phyloP scores from a whole-genome alignment of 2,888 invertebrate genomes.

The Nebria brevicollis region DNA sequence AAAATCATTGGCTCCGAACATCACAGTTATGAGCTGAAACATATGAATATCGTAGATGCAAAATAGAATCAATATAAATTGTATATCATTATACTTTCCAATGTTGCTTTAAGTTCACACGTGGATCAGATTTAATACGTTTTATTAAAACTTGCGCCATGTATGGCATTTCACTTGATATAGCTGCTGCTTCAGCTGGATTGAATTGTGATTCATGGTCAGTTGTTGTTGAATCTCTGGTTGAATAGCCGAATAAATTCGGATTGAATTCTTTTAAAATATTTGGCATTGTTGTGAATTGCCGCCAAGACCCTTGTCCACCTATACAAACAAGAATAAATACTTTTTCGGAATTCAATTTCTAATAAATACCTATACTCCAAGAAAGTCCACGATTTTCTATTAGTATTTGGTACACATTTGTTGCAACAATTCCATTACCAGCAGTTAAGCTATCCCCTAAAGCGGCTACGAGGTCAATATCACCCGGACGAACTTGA shows the following conservation, averaged over 20 bases:
- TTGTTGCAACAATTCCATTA: slow-evolving; percentile 65
- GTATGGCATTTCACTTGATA: slow-evolving; percentile 68
- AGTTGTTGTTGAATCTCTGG: slow-evolving; percentile 64
- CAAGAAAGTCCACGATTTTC: slow-evolving; percentile 66
- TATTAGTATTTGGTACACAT: slow-evolving; percentile 60
- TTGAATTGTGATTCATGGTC: slow-evolving; percentile 66
- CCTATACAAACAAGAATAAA: slow-evolving; percentile 55
- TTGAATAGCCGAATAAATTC: slow-evolving; percentile 70
- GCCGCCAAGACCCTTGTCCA: slow-evolving; percentile 67
- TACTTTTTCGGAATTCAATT: too few species aligned
- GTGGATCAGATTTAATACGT: slow-evolving; percentile 65
- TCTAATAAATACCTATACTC: slow-evolving; percentile 59
- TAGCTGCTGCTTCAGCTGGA: slow-evolving; percentile 69
- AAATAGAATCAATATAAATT: background rate
- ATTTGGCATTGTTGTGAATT: slow-evolving; percentile 69
- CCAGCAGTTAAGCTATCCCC: slow-evolving; percentile 72
- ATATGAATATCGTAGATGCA: background rate
- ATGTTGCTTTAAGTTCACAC: slow-evolving; percentile 67
- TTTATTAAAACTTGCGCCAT: slow-evolving; percentile 68
- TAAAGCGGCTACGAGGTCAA: slow-evolving; percentile 69
- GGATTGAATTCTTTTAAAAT: slow-evolving; percentile 74
- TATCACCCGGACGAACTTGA: slow-evolving; percentile 69
- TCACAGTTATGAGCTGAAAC: slow-evolving; percentile 66
- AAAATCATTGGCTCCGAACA: slow-evolving; percentile 73
- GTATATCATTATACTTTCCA: slow-evolving; percentile 67